These are phyloP conservation scores for Cryptotermes secundus DNA, from an alignment of 1,140 invertebrate genomes.

Conservation along the genomic window DNA sequence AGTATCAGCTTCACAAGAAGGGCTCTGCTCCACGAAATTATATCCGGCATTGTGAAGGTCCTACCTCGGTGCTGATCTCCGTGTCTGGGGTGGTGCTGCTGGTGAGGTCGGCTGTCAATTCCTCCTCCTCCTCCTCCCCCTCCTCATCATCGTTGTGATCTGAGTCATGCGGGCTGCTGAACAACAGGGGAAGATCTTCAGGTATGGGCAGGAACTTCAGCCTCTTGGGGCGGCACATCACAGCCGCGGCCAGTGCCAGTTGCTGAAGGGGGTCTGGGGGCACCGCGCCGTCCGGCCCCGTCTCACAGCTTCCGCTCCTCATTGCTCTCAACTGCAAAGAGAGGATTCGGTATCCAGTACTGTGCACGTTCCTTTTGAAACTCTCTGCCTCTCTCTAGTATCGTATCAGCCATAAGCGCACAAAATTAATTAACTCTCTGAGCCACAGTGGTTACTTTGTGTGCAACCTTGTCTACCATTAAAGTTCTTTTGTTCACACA, in stretches of 20 bases:
- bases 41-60: neutral
- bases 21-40: too few species aligned
- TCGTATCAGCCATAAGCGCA: too few species aligned
- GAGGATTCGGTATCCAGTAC: neutral
- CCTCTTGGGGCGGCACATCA: slow-evolving; percentile 21
- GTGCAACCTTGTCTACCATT: too few species aligned
- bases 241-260: neutral
- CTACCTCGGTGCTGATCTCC: neutral
- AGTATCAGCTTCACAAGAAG: too few species aligned
- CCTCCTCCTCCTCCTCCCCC: slow-evolving; percentile 22
- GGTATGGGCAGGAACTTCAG: slow-evolving; percentile 26
- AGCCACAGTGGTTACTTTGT: too few species aligned
- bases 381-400: too few species aligned
- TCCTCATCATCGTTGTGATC: slow-evolving; percentile 21
- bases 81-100: neutral
- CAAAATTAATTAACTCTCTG: too few species aligned
- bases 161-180: neutral
- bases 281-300: neutral
- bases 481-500: too few species aligned
- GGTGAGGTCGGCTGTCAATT: neutral
- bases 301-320: neutral
- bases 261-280: neutral
- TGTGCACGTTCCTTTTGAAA: too few species aligned
- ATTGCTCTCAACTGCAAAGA: neutral
- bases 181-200: slow-evolving; percentile 23